Base-by-base conservation (phyloP, 2,797 vertebrate species). In the Pagetopsis macropterus region DNA sequence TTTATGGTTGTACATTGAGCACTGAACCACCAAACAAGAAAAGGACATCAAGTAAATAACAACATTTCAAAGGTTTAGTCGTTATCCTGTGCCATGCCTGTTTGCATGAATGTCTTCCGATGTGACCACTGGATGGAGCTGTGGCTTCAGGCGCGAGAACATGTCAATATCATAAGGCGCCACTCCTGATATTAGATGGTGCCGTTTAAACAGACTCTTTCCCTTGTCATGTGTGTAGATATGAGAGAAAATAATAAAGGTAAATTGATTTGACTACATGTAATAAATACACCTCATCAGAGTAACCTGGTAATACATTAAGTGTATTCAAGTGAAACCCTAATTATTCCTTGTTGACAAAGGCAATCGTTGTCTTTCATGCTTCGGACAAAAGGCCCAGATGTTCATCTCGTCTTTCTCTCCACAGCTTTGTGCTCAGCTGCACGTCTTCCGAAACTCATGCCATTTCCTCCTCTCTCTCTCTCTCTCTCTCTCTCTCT, bases 101-200 rank as follows among this genome's bases (percentile, higher is more conserved):
- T 50, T 60, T 44, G 44, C 19, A 48, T 33, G 11, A 57, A 19
- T 52, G 13, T 9, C 11, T 46, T 21, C 9, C 37, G 19, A 46
- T 31, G 2, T 66, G 33, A 75, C 78, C 87, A 86, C 78, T 72
- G 48, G 88, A n/a, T 86, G 86, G 86, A 23, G 72, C 43, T 16
- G 14, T 40, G 55, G 57, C 49, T 44, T 64, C 52, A 78, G 46
- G 7, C 49, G 45, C 0, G 0, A 31, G 6, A 43, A 31, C 12
- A 16, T 1, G 9, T 52, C 1, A 46, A 14, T 16, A 8, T 45
- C 6, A 9, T 0, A 19, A 8, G 2, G n/a, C 21, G 9, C 4
- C 41, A 5, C 31, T 27, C 14, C 6, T 50, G 12, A 27, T 37
- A 12, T 16, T 51, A 3, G 2, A 13, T 15, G 40, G 23, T 1